These are phyloP conservation scores for Ataeniobius toweri DNA, from an alignment of 2,797 vertebrate species.

Conservation along the genomic window DNA sequence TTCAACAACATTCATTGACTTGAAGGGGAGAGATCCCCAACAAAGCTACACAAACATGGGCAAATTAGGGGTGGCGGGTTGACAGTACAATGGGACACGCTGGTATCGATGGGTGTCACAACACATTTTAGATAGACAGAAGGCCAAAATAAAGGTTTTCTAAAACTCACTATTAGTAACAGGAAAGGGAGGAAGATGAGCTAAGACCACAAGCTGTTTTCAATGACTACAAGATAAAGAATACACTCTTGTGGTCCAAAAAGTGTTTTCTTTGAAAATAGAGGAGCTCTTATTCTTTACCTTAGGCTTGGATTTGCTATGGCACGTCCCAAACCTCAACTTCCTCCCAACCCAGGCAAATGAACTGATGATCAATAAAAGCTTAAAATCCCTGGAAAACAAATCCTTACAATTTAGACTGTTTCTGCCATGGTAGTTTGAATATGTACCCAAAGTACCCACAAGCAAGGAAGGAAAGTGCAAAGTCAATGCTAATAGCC, in stretches of 20 bases:
- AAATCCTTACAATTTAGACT: conserved; percentile 58
- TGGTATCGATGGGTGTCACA: conserved; percentile 70
- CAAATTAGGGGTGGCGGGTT: conserved; percentile 36
- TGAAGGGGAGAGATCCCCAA: conserved; percentile 25
- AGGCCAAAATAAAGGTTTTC: conserved; percentile 36
- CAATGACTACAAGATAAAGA: conserved; percentile 57
- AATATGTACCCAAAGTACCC: conserved; percentile 76
- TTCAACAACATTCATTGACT: conserved; percentile 75
- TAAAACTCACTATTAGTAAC: conserved; percentile 33
- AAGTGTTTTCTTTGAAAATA: conserved; percentile 62
- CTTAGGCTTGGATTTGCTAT: conserved; percentile 47
- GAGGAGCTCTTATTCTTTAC: conserved; percentile 65
- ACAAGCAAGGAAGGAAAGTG: conserved; percentile 80
- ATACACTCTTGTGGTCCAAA: conserved; percentile 72
- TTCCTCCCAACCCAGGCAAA: conserved; percentile 40
- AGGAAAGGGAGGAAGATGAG: conserved; percentile 32
- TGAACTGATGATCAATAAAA: conserved; percentile 36
- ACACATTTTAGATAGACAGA: conserved; percentile 55
- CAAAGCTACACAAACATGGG: conserved; percentile 69
- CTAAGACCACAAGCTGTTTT: conserved; percentile 29
- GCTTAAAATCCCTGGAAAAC: conserved; percentile 36
- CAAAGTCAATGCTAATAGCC: conserved; percentile 77
- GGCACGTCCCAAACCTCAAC: conserved; percentile 60
- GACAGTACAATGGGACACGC: conserved; percentile 61
- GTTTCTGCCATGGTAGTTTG: conserved; percentile 54